Percentiles rank a stretch among this genome's conserved stretches.
Evolutionary conservation across 2,113 vertebrate genomes (phyloP).

Genomic region (Crotophaga sulcirostris): DNA sequence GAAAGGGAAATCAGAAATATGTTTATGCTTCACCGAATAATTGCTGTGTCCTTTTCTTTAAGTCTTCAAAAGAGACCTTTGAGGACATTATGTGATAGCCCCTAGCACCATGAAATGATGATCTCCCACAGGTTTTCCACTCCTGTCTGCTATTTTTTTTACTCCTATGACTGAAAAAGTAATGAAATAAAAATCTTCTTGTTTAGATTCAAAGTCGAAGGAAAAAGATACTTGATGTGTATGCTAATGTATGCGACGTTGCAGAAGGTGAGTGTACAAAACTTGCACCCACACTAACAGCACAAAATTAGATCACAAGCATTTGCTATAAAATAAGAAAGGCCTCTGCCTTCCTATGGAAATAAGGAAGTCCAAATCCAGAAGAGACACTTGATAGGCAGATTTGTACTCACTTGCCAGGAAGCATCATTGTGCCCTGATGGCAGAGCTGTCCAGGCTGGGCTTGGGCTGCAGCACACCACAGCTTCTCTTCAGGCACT

Average conservation of each 20-base stretch:
- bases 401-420: background rate
- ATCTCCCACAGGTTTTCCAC: background rate
- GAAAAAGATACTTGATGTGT: slow-evolving; percentile 96
- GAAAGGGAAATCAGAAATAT: background rate
- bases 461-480: background rate
- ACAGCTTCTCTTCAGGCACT: fast-evolving
- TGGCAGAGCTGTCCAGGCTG: background rate
- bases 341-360: background rate
- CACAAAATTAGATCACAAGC: background rate
- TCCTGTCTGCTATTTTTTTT: background rate
- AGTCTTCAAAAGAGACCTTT: background rate
- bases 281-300: background rate
- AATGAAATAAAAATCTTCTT: slow-evolving; percentile 8
- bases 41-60: background rate
- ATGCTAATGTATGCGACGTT: slow-evolving; percentile 88
- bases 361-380: background rate
- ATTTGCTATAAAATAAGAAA: background rate
- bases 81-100: background rate
- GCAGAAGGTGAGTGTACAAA: slow-evolving; percentile 84
- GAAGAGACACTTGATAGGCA: background rate
- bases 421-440: background rate
- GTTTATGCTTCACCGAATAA: background rate
- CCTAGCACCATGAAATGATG: background rate
- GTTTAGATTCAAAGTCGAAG: slow-evolving; percentile 93
- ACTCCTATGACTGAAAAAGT: background rate